Conservation (phyloP, 2,888 invertebrate species). For the Cyaniris semiargus region DNA sequence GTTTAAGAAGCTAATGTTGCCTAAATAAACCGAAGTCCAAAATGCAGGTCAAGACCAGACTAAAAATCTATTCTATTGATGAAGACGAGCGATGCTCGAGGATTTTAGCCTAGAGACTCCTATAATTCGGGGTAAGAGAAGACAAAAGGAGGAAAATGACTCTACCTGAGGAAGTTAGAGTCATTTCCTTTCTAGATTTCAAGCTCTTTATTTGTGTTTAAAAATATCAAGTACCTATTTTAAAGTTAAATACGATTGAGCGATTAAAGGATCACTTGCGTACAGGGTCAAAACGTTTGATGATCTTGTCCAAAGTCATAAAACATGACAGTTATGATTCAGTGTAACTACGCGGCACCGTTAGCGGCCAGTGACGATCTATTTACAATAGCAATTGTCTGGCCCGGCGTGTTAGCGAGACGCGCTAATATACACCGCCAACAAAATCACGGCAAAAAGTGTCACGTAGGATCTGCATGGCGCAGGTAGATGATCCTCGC, state of each 20-base stretch:
- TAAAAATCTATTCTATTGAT: too few species aligned
- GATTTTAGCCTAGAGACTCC: not conserved
- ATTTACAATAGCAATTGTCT: slow-evolving; percentile 31
- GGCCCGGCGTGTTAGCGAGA: slow-evolving; percentile 37
- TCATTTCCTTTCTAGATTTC: not conserved
- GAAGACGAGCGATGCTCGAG: not conserved
- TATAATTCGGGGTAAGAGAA: not conserved
- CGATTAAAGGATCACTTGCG: not conserved
- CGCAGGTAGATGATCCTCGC: slow-evolving; percentile 61
- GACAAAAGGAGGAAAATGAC: not conserved
- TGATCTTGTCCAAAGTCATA: not conserved
- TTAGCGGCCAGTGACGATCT: slow-evolving; percentile 56
- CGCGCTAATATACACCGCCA: slow-evolving; percentile 37
- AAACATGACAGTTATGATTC: slow-evolving; percentile 69
- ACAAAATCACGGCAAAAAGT: slow-evolving; percentile 38
- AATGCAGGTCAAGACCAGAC: not conserved
- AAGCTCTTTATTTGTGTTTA: not conserved
- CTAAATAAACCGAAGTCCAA: not conserved
- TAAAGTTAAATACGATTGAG: not conserved
- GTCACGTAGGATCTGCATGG: slow-evolving; percentile 58
- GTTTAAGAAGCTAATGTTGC: not conserved
- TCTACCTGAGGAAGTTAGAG: not conserved
- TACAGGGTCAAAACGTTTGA: slow-evolving; percentile 4
- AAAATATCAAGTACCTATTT: not conserved
- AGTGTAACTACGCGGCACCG: slow-evolving; percentile 63